Evolutionary conservation across 2,797 vertebrate species (phyloP).

Genomic region (Enteromius viviparus): DNA sequence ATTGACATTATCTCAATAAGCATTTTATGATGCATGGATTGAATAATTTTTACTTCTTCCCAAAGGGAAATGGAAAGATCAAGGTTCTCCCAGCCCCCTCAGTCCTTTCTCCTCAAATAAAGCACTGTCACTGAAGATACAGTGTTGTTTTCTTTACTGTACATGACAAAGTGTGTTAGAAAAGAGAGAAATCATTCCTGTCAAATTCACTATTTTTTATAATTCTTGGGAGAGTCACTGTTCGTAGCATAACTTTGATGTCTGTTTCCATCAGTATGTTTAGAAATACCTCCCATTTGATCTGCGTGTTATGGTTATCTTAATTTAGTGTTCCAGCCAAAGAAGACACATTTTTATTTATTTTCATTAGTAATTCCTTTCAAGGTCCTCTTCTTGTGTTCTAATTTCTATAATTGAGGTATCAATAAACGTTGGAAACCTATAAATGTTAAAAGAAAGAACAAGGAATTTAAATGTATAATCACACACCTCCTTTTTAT

Average conservation of each 20-base stretch:
- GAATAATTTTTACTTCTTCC: conserved; percentile 24
- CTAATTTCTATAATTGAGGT: background rate
- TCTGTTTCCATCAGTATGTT: background rate
- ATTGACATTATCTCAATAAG: conserved; percentile 28
- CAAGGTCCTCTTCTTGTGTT: background rate
- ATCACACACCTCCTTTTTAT: background rate
- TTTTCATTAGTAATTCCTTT: background rate
- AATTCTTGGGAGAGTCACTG: background rate
- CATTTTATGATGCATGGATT: conserved; percentile 20
- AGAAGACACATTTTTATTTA: background rate
- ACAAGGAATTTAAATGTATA: background rate
- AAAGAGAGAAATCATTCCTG: background rate
- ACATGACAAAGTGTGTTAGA: conserved; percentile 7
- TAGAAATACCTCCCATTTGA: background rate
- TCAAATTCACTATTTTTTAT: background rate
- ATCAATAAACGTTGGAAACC: background rate
- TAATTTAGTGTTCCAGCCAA: background rate
- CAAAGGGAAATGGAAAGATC: background rate
- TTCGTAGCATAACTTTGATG: background rate
- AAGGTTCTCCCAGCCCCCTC: background rate
- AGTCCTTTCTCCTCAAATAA: background rate
- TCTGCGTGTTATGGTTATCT: background rate
- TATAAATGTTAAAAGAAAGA: conserved; percentile 9
- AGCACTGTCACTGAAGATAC: background rate
- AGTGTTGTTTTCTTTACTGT: background rate